Evolutionary conservation across 1,140 invertebrate species (phyloP), one percentile per base, ranked within the genome.

Genomic region (Drosophila azteca): DNA sequence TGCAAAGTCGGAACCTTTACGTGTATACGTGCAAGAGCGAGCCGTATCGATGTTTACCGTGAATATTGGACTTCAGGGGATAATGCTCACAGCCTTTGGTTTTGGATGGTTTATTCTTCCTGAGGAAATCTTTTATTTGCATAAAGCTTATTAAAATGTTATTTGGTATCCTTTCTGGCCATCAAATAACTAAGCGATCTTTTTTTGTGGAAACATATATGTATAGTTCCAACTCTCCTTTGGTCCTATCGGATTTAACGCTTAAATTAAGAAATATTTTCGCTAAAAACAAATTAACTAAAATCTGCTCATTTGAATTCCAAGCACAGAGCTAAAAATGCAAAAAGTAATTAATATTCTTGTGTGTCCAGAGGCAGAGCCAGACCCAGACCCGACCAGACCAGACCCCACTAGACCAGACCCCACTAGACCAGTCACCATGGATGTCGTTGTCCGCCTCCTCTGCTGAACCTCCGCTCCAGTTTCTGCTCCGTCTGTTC

Each of bases 291-390:
- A 78, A 81, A 87, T 85, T 71, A 87, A 87, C 69, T 71, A 51
- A 85, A 78, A 78, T 82, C 74, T 82, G 65, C 82, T 81, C 65
- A 85, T 75, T 85, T 75, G 69, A 78, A 87, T 77, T 67, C 61
- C 64, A 64, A 53, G 48, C 60, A 67, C 49, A 52, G 17, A 63
- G 72, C 74, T 60, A 51, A 64, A 80, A 87, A 78, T 78, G 78
- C 70, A 76, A 63, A 66, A 87, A 76, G 67, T 88, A 87, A 87
- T 87, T 87, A 87, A 82, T 87, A 88, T 82, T 66, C 60, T 53
- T 50, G 53, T 66, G 63, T 65, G 68, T 61, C 3, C 31, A 35
- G 31, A 7, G 62, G 45, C 71, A 4, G 54, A 44, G 39, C 15
- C 35, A 11, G 44, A 44, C 26, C 41, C 22, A 29, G 48, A 50